These are phyloP conservation scores for Spongia lamella DNA, from an alignment of 37 sponge, comb jelly and placozoan species.

Conservation along the genomic window DNA sequence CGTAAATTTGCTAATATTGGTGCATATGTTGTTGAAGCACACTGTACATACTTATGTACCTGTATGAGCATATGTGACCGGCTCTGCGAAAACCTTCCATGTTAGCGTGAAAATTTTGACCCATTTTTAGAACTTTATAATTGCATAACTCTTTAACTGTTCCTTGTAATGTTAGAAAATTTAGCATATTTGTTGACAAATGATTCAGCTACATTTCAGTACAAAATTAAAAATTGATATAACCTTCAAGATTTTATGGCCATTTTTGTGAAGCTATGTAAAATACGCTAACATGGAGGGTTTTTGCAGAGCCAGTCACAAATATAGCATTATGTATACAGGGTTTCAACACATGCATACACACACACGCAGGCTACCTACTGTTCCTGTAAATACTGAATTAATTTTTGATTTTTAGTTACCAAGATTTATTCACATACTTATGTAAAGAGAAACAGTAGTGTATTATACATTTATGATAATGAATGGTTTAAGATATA, in stretches of 20 bases:
- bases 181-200: constrained; percentile 7
- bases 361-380: neutral
- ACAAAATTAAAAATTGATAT: too few relatives aligned
- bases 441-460: too few relatives aligned
- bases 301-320: constrained; percentile 32
- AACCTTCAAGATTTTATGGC: too few relatives aligned
- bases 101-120: constrained; percentile 96
- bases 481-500: too few relatives aligned
- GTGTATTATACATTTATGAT: too few relatives aligned
- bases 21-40: constrained; percentile 79
- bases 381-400: neutral
- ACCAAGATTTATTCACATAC: too few relatives aligned
- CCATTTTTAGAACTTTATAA: constrained; percentile 75
- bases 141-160: neutral
- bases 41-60: constrained; percentile 67
- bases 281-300: too few relatives aligned
- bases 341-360: neutral
- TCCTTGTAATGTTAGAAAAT: neutral
- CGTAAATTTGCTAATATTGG: too few relatives aligned
- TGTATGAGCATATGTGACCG: constrained; percentile 72
- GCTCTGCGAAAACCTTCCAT: constrained; percentile 92
- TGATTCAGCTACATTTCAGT: constrained; percentile 89
- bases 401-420: neutral
- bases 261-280: too few relatives aligned
- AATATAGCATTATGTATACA: neutral